Evolutionary conservation across 1,140 invertebrate species (phyloP).

Genomic region (Bombyx mori): DNA sequence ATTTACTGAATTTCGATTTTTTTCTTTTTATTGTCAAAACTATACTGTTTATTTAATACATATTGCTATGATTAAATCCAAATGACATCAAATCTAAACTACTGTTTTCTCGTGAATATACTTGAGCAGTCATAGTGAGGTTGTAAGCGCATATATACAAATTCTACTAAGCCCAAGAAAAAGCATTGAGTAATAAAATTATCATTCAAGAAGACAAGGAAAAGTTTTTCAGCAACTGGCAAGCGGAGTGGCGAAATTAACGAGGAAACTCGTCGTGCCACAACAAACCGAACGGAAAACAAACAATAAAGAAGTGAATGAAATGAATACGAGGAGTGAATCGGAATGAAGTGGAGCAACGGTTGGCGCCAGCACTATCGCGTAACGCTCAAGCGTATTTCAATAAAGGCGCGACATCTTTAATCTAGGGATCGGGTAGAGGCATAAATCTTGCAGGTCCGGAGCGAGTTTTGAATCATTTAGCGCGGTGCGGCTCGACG

Average conservation of each 20-base stretch:
- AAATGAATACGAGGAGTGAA: slow-evolving; percentile 41
- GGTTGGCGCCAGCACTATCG: slow-evolving; percentile 4
- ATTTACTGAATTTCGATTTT: too few species aligned
- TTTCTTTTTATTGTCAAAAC: too few species aligned
- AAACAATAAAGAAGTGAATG: slow-evolving; percentile 57
- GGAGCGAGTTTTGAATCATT: slow-evolving; percentile 69
- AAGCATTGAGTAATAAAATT: too few species aligned
- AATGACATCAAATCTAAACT: too few species aligned
- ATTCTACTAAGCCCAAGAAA: too few species aligned
- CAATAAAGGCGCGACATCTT: slow-evolving; percentile 68
- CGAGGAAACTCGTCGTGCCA: slow-evolving; percentile 7
- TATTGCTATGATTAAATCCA: too few species aligned
- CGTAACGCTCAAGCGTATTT: slow-evolving; percentile 58
- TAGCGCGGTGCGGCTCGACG: slow-evolving; percentile 56
- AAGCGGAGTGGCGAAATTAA: slow-evolving; percentile 6
- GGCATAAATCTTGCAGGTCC: slow-evolving; percentile 70
- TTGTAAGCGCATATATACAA: too few species aligned
- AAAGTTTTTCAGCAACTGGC: too few species aligned
- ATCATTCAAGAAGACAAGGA: neutral
- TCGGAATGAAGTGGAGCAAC: slow-evolving; percentile 37
- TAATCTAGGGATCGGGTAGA: slow-evolving; percentile 66
- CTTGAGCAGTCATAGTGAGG: too few species aligned
- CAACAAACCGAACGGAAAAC: slow-evolving; percentile 38
- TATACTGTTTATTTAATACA: too few species aligned
- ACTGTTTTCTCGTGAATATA: too few species aligned